Base-by-base conservation (phyloP, 2,797 vertebrate species). In the Falco rusticolus region DNA sequence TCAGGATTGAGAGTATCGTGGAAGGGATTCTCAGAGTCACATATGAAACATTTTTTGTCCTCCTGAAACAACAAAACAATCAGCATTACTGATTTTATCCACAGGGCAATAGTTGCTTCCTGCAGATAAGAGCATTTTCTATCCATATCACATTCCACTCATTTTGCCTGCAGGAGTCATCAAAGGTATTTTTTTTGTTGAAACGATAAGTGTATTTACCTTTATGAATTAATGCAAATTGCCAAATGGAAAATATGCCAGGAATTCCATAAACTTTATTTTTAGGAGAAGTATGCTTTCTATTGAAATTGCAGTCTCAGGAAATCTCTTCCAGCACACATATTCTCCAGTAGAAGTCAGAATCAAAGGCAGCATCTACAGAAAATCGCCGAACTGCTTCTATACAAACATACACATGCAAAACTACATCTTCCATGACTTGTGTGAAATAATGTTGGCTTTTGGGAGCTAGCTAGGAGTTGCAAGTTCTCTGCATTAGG, bases 1-100 rank as follows among this genome's bases (percentile, higher is more conserved):
- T 98, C 98, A 25, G 98, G 98, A 90, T 99, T 98, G 43, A 94
- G 87, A 33, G 91, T 97, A 43, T 99, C 97, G 0, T 98, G 96
- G 76, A 99, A 99, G 33, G 96, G 96, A 5, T 98, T 94, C n/a
- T 92, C 94, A 0, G 99, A 99, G 97, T 99, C 98, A 8, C 99
- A 99, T 51, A 98, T 96, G 93, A 99, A 99, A 97, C 99, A 99
- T 95, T 99, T 99, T 98, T 99, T 99, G 98, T 99, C 99, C 96
- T 99, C 99, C 99, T 99, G 97, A 82, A 98, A 97, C 87, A 87
- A 97, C 93, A 94, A 31, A 65, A 84, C 43, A 96, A 71, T 84
- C 92, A 64, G 56, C 61, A 80, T 96, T 87, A 79, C 94, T 51
- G 79, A 89, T 96, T 97, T 91, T 79, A 93, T 90, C 76, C 54